Evolutionary conservation across 30 jellyfish, hydroid and myxozoan genomes (phyloP).

Genomic region (Pelagia noctiluca): DNA sequence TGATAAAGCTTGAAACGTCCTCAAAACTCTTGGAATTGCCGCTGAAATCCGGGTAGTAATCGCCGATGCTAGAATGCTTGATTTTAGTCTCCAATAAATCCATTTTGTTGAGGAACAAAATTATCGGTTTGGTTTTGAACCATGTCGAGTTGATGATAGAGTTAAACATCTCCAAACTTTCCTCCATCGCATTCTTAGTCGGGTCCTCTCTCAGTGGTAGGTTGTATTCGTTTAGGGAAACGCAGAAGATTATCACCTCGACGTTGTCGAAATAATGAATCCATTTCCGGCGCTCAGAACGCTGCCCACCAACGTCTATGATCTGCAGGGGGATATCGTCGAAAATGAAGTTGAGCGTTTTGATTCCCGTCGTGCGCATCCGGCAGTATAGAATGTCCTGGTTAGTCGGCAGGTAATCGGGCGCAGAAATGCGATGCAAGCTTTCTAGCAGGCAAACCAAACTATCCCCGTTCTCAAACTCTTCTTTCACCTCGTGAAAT

Average conservation of each 20-base stretch:
- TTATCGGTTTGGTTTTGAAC: conserved; percentile 46
- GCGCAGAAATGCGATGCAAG: conserved; percentile 16
- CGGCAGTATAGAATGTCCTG: conserved; percentile 70
- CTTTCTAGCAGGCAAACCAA: conserved; percentile 25
- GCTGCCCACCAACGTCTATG: conserved; percentile 79
- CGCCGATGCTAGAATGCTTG: conserved; percentile 1
- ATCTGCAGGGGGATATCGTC: conserved; percentile 43
- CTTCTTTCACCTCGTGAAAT: neutral
- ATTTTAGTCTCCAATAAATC: conserved; percentile 54
- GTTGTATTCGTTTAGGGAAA: conserved; percentile 49
- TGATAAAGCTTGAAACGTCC: conserved; percentile 39
- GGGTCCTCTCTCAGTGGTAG: conserved; percentile 51
- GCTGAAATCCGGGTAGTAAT: conserved; percentile 33
- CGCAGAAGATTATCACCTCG: conserved; percentile 67
- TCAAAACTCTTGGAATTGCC: conserved; percentile 27
- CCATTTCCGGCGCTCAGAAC: conserved; percentile 85
- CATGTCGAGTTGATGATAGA: conserved; percentile 58
- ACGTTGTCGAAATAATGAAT: conserved; percentile 66
- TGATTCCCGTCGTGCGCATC: conserved; percentile 68
- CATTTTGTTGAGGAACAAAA: conserved; percentile 55
- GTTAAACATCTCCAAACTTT: conserved; percentile 66
- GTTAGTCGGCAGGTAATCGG: conserved; percentile 58
- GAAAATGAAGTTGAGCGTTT: conserved; percentile 36
- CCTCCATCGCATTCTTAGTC: conserved; percentile 43
- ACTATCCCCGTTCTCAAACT: conserved; percentile 43